Evolutionary conservation across 2,113 vertebrate species (phyloP).

Genomic region (Okapia johnstoni): DNA sequence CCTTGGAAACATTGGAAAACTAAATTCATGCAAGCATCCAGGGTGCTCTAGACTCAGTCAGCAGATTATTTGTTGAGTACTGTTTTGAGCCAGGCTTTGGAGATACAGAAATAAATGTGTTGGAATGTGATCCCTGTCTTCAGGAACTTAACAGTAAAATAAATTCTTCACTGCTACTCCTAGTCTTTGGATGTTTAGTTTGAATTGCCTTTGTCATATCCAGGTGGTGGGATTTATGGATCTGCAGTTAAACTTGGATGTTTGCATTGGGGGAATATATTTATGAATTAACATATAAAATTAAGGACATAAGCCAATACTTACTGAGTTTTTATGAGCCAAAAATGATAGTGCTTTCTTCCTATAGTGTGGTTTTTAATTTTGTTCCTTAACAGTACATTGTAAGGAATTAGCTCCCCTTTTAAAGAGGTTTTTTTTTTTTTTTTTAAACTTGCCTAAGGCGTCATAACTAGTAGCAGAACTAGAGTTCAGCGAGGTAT

Average conservation of each 20-base stretch:
- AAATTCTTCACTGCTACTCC: neutral
- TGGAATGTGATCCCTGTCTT: neutral
- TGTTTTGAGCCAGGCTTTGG: neutral
- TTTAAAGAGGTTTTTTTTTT: neutral
- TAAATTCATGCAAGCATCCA: neutral
- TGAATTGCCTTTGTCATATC: neutral
- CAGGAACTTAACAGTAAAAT: neutral
- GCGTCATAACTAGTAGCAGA: neutral
- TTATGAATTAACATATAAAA: neutral
- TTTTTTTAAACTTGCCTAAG: neutral
- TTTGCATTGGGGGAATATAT: neutral
- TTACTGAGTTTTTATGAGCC: neutral
- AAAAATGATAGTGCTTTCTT: neutral
- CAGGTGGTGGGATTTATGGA: neutral
- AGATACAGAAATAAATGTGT: neutral
- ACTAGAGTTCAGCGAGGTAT: neutral
- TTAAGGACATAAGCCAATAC: neutral
- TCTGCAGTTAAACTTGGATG: slow-evolving; percentile 15
- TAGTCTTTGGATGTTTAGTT: slow-evolving; percentile 5
- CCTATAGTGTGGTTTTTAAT: neutral
- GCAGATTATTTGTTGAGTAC: neutral
- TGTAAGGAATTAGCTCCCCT: neutral
- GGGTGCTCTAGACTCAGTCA: neutral
- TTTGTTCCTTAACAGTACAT: neutral
- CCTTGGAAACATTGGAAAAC: neutral